Conservation (phyloP, 2,797 vertebrate genomes). For the Arremon brunneinucha region DNA sequence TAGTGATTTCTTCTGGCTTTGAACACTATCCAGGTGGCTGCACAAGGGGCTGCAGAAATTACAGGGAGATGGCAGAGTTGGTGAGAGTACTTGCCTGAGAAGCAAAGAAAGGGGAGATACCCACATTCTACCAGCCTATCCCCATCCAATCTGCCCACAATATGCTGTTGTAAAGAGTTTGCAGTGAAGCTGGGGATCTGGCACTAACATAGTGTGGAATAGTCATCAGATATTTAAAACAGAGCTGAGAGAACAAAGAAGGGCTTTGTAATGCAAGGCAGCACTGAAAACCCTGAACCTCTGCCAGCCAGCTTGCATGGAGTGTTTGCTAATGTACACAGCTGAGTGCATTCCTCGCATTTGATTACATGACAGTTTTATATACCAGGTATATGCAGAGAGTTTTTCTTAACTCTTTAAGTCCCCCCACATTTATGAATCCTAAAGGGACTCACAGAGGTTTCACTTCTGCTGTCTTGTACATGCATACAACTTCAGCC, state of each 20-base stretch:
- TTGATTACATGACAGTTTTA: conserved; percentile 57
- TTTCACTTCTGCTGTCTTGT: background rate
- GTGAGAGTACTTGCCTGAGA: conserved; percentile 49
- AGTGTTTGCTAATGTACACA: conserved; percentile 65
- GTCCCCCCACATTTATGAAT: background rate
- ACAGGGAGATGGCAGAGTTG: conserved; percentile 28
- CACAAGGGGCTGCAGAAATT: conserved; percentile 37
- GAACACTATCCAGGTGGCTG: conserved; percentile 15
- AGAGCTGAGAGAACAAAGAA: conserved; percentile 77
- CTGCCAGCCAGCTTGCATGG: conserved; percentile 37
- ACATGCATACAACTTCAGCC: background rate
- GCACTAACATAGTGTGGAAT: conserved; percentile 64
- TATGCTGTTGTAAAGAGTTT: conserved; percentile 70
- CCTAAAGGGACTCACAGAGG: background rate
- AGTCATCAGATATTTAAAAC: conserved; percentile 79
- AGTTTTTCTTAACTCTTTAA: conserved; percentile 65
- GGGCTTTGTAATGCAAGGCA: conserved; percentile 70
- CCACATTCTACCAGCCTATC: conserved; percentile 30
- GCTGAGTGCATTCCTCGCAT: conserved; percentile 51
- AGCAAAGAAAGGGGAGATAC: conserved; percentile 45
- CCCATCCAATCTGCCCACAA: conserved; percentile 64
- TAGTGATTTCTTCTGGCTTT: conserved; percentile 21
- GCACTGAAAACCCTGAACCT: conserved; percentile 31
- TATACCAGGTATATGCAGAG: conserved; percentile 21
- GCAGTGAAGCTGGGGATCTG: conserved; percentile 72